Percentiles rank a stretch among this genome's conserved stretches.
Conservation (phyloP, 2,797 vertebrate genomes). For the Cichlasoma orientale region DNA sequence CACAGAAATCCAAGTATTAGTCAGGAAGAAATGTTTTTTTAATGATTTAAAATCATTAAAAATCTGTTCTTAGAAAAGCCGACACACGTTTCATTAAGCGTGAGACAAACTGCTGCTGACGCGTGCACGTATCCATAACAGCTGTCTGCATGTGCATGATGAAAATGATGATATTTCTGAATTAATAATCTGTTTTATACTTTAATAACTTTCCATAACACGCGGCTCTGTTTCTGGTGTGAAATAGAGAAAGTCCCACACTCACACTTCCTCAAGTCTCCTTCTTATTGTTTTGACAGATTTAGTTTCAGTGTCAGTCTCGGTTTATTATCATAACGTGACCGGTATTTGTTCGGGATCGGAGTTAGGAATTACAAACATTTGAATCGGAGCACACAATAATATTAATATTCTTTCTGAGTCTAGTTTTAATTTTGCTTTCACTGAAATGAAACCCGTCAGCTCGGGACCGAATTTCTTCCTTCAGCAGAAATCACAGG, state of each 20-base stretch:
- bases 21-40: background rate
- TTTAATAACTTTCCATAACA: no score
- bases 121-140: no score
- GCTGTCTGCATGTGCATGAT: no score
- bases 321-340: background rate
- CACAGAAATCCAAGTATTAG: background rate
- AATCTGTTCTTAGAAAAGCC: background rate
- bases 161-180: no score
- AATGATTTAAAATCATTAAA: background rate
- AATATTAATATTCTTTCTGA: background rate
- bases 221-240: no score
- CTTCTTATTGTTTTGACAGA: no score
- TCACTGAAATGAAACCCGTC: background rate
- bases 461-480: background rate
- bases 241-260: no score
- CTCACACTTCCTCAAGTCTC: no score
- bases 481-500: background rate
- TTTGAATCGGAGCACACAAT: background rate
- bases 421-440: rapidly evolving
- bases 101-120: background rate
- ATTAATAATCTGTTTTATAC: no score
- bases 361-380: background rate
- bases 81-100: no score
- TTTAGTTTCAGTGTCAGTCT: background rate
- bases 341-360: background rate